Base-by-base conservation (phyloP, 2,888 invertebrate species). In the Boloria euphrosyne region DNA sequence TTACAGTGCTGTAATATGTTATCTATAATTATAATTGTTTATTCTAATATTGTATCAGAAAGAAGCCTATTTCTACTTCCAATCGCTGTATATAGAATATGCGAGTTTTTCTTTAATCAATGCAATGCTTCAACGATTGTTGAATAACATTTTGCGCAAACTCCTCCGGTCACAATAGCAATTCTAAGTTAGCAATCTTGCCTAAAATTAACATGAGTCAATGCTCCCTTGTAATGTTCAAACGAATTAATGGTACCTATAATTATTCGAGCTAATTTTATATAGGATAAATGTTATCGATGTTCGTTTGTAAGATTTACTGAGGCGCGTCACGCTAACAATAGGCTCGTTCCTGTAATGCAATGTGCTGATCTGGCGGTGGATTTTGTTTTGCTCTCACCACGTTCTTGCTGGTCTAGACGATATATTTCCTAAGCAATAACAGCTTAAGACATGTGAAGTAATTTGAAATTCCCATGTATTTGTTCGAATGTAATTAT, bases 391-490 rank as follows among this genome's bases (percentile, higher is more conserved):
- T 91, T 90, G 82, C 83, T 90, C 84, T 79, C 70, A 67, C 76
- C 79, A 80, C 89, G 88, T 89, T 89, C 89, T 80, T 83, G 72
- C 72, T 74, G 75, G 90, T 92, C 91, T 92, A 91, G 91, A 92
- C 91, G 82, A 82, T 83, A 87, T 89, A 89, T 87, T 84, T 90
- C 86, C 81, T 82, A 74, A 76, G 74, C 74, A 79, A 82, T 83
- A 84, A 85, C 84, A 74, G 72, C 62, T 64, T 79, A 77, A 78
- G 77, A 79, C 79, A 75, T 80, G 78, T 79, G 75, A 78, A 79
- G 79, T 77, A 81, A 82, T 80, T 82, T 80, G 44, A 18, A 57
- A 61, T 62, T 57, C 47, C 50, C 50, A 62, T 46, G 49, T 17
- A 51, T 16, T 13, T 47, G 50, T 16, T 59, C 47, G 10, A 38